Percentiles rank a stretch among this genome's conserved stretches.
Evolutionary conservation across 2,797 vertebrate genomes (phyloP).

Genomic region (Molossus alvarezi): DNA sequence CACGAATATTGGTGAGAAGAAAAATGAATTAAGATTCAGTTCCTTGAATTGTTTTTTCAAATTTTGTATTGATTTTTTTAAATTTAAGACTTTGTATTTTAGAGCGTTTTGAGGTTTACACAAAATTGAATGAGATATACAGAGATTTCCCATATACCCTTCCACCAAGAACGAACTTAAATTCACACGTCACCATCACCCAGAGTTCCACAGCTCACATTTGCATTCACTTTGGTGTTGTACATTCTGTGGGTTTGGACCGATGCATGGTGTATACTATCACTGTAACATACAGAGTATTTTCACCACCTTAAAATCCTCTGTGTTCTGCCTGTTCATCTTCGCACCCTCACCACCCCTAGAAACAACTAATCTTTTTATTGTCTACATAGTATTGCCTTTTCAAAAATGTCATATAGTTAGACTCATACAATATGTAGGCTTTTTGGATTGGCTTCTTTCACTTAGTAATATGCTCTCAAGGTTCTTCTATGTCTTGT

Average conservation of each 20-base stretch:
- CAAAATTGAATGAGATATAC: background rate
- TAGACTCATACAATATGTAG: background rate
- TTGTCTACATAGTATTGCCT: background rate
- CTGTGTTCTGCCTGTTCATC: background rate
- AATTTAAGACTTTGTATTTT: background rate
- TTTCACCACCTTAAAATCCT: background rate
- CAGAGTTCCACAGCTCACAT: background rate
- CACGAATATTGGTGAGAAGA: background rate
- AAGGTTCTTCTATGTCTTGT: background rate
- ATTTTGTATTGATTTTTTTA: background rate
- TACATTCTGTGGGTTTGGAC: background rate
- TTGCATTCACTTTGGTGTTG: background rate
- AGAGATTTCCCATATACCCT: background rate
- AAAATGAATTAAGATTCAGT: background rate
- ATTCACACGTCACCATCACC: background rate
- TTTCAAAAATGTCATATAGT: background rate
- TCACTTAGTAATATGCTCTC: background rate
- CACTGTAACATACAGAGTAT: background rate
- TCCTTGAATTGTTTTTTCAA: background rate
- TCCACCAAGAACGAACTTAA: background rate
- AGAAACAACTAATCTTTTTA: background rate
- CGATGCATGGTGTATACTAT: background rate
- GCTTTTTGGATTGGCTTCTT: background rate
- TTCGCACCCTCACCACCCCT: background rate
- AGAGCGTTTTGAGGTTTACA: background rate